phyloP scores from a whole-genome alignment of 2,888 invertebrate species.

The Chymomyza fuscimana region DNA sequence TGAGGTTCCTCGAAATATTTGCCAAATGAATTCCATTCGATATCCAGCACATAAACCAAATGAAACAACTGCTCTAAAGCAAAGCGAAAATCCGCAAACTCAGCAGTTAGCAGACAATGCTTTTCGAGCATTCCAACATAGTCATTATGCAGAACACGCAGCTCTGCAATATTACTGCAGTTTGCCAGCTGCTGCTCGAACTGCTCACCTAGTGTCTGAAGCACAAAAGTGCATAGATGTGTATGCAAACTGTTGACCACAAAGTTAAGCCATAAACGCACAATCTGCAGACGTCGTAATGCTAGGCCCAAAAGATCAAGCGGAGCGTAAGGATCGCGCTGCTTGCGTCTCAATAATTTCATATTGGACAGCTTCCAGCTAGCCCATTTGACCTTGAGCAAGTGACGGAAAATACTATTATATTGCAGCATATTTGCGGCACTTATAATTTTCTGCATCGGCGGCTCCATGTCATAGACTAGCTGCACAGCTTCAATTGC shows the following conservation, averaged over 20 bases:
- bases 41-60: slow-evolving; percentile 72
- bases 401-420: slow-evolving; percentile 80
- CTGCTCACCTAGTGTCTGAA: slow-evolving; percentile 77
- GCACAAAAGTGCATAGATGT: slow-evolving; percentile 80
- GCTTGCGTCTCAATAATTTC: slow-evolving; percentile 72
- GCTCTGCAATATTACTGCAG: slow-evolving; percentile 70
- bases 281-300: slow-evolving; percentile 80
- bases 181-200: slow-evolving; percentile 70
- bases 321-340: slow-evolving; percentile 58
- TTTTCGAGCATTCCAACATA: slow-evolving; percentile 73
- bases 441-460: slow-evolving; percentile 71
- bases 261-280: slow-evolving; percentile 82
- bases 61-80: slow-evolving; percentile 77
- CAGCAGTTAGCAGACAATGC: slow-evolving; percentile 72
- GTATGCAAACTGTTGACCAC: slow-evolving; percentile 81
- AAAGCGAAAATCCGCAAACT: slow-evolving; percentile 53
- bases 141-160: slow-evolving; percentile 75
- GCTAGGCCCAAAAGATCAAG: slow-evolving; percentile 73
- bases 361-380: slow-evolving; percentile 81
- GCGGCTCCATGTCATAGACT: slow-evolving; percentile 66
- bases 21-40: slow-evolving; percentile 75
- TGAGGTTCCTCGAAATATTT: slow-evolving; percentile 57
- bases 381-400: slow-evolving; percentile 82
- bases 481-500: slow-evolving; percentile 74
- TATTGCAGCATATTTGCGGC: slow-evolving; percentile 66